Percentiles rank a stretch among this genome's conserved stretches.
These are phyloP conservation scores for Helicolenus hilgendorfi DNA, from an alignment of 2,797 vertebrate species.

Conservation along the genomic window DNA sequence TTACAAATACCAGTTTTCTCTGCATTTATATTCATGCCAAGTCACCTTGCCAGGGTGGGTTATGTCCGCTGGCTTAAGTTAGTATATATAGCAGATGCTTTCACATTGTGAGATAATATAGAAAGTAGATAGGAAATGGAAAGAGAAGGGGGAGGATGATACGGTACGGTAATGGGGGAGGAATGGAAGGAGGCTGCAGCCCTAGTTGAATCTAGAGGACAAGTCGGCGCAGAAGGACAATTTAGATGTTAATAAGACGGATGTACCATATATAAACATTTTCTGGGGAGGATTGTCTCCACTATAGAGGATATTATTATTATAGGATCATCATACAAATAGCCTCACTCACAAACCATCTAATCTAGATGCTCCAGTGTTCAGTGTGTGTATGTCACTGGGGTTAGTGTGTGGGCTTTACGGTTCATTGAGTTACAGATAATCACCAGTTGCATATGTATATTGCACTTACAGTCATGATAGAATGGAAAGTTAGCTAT, in stretches of 20 bases:
- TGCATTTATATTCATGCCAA: slow-evolving; percentile 52
- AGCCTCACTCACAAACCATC: not conserved
- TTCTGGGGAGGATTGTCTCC: not conserved
- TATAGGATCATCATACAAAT: not conserved
- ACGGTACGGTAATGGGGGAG: not conserved
- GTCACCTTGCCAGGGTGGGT: slow-evolving; percentile 36
- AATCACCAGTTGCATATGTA: not conserved
- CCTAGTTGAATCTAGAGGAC: not conserved
- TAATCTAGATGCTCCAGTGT: not conserved
- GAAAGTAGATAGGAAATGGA: not conserved
- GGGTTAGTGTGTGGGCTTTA: not conserved
- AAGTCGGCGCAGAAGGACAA: not conserved
- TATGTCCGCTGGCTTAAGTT: slow-evolving; percentile 49
- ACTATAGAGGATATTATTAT: not conserved
- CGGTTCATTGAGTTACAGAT: not conserved
- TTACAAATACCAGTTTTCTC: slow-evolving; percentile 33
- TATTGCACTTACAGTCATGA: not conserved
- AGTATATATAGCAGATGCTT: slow-evolving; percentile 49
- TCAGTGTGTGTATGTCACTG: not conserved
- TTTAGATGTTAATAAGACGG: not conserved
- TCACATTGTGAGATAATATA: slow-evolving; percentile 30
- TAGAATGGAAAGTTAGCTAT: not conserved
- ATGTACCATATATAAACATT: not conserved
- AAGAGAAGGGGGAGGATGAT: not conserved
- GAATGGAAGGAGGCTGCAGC: not conserved